These are phyloP conservation scores for Drymodes brunneopygia DNA, from an alignment of 2,113 vertebrate species.

Conservation along the genomic window DNA sequence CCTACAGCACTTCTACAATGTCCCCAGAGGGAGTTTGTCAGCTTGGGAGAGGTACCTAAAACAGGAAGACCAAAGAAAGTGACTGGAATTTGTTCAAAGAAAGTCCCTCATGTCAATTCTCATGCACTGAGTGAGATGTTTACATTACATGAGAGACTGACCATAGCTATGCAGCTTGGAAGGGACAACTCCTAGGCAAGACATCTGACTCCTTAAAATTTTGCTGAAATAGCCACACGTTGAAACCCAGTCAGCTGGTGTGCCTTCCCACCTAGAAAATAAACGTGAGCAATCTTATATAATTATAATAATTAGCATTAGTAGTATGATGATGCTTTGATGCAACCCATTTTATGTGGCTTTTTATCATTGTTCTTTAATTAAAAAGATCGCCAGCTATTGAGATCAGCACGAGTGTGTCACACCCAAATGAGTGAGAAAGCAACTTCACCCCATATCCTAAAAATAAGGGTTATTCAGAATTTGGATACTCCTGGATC, in stretches of 20 bases:
- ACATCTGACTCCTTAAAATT: slow-evolving; percentile 25
- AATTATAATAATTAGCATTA: slow-evolving; percentile 64
- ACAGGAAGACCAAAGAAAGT: background rate
- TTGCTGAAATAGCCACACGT: slow-evolving; percentile 23
- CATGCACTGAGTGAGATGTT: background rate
- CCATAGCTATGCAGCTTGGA: background rate
- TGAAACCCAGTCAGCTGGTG: slow-evolving; percentile 18
- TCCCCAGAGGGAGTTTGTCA: background rate
- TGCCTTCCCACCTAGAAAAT: slow-evolving; percentile 45
- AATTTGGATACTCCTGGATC: background rate
- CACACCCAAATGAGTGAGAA: slow-evolving; percentile 26
- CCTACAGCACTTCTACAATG: background rate
- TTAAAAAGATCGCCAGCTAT: slow-evolving; percentile 56
- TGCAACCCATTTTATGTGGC: slow-evolving; percentile 52
- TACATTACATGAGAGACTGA: background rate
- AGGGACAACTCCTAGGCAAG: background rate
- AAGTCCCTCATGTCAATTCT: background rate
- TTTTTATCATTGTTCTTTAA: slow-evolving; percentile 67
- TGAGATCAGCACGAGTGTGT: slow-evolving; percentile 27
- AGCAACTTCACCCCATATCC: slow-evolving; percentile 38
- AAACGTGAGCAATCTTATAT: slow-evolving; percentile 57
- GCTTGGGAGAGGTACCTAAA: background rate
- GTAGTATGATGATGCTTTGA: slow-evolving; percentile 40
- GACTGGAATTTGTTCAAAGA: background rate
- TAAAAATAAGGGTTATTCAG: slow-evolving; percentile 13